A percentile compares a stretch with the other conserved stretches of the same genome.
These are phyloP conservation scores for Archips xylosteana DNA, from an alignment of 2,888 invertebrate genomes.

Conservation along the genomic window DNA sequence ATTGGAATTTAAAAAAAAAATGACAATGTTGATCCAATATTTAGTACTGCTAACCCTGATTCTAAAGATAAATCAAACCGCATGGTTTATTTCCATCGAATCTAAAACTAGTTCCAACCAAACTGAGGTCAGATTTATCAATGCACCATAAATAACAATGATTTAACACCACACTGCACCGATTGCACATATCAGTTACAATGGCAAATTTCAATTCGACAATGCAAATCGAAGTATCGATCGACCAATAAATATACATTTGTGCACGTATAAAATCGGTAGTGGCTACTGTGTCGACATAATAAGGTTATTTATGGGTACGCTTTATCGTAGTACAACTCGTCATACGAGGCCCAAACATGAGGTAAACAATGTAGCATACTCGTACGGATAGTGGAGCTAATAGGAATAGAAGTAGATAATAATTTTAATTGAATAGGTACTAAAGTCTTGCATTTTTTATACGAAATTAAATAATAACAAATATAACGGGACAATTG, in stretches of 20 bases:
- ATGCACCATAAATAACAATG: conserved; percentile 38
- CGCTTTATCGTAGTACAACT: conserved; percentile 20
- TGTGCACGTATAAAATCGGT: conserved; percentile 38
- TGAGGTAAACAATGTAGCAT: conserved; percentile 18
- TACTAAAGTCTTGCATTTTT: no score
- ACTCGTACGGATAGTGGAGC: not conserved
- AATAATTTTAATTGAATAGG: no score
- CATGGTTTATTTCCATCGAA: conserved; percentile 3
- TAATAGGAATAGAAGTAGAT: no score
- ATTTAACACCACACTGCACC: conserved; percentile 32
- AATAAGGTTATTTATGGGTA: conserved; percentile 39
- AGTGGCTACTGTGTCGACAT: conserved; percentile 38
- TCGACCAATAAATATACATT: conserved; percentile 33
- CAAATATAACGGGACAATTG: no score
- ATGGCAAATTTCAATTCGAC: conserved; percentile 43
- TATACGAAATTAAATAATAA: no score
- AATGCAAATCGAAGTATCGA: conserved; percentile 40
- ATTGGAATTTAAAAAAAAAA: no score
- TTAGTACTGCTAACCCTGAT: conserved; percentile 4
- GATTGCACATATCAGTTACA: conserved; percentile 40
- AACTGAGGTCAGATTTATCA: conserved; percentile 34
- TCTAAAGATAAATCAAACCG: conserved; percentile 23
- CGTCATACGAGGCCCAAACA: conserved; percentile 13
- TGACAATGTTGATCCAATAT: not conserved
- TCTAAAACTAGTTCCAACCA: conserved; percentile 33